These are phyloP conservation scores for Brachycybe producta DNA, from an alignment of 2,888 invertebrate species.

Conservation along the genomic window DNA sequence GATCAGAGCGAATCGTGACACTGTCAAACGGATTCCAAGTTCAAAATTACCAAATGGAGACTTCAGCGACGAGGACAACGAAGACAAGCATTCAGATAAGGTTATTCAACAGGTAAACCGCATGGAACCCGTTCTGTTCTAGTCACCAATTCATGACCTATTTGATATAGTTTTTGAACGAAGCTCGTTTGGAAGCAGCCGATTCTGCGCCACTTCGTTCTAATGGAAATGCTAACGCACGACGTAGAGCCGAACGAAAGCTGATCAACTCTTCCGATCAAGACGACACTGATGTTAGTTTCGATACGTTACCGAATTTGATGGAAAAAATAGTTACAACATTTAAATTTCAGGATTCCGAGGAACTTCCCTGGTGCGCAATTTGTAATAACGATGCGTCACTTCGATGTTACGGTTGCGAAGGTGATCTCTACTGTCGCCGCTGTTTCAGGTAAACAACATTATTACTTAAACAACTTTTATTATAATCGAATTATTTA, in stretches of 20 bases:
- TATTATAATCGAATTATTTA: not conserved
- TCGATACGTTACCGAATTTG: too few relatives aligned
- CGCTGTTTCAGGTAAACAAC: slow-evolving; percentile 54
- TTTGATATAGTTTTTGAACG: not conserved
- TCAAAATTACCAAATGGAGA: not conserved
- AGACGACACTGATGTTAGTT: too few relatives aligned
- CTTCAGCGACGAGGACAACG: slow-evolving; percentile 11
- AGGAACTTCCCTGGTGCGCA: slow-evolving; percentile 65
- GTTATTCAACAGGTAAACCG: slow-evolving; percentile 9
- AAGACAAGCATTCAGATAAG: slow-evolving; percentile 8
- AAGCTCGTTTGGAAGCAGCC: not conserved
- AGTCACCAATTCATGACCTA: not conserved
- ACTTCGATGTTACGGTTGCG: slow-evolving; percentile 60
- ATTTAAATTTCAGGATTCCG: slow-evolving; percentile 18
- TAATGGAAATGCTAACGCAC: too few relatives aligned
- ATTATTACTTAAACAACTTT: not conserved
- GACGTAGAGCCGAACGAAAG: too few relatives aligned
- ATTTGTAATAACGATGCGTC: slow-evolving; percentile 71
- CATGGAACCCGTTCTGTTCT: not conserved
- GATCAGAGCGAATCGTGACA: slow-evolving; percentile 11
- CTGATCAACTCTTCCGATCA: too few relatives aligned
- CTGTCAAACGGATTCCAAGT: not conserved
- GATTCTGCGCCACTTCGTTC: too few relatives aligned
- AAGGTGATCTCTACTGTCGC: slow-evolving; percentile 64
- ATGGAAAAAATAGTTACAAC: too few relatives aligned